Evolutionary conservation across 2,113 vertebrate species (phyloP), one percentile per base, ranked within the genome.

Genomic region (Caloenas nicobarica): DNA sequence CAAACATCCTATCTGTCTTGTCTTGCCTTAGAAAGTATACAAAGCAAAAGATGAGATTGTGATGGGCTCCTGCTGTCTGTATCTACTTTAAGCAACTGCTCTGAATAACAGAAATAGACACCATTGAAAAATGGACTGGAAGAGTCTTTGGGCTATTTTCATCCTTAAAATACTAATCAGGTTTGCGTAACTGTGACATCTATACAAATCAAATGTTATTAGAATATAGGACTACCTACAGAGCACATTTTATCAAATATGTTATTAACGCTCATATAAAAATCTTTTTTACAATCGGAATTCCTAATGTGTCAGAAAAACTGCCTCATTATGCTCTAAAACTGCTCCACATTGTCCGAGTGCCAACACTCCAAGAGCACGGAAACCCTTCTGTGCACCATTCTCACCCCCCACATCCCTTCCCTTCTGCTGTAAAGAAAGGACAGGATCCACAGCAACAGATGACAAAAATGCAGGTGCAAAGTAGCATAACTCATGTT

Each of bases 141-240:
- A 92, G 46, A 48, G 22, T 44, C 50, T 84, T 84, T 19, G 53
- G n/a, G 16, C 9, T 61, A 83, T 81, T 73, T 83, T 72, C 23
- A 72, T 69, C 38, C 58, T 86, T 82, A 69, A 83, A 92, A 92
- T 66, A 82, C 29, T 69, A 25, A 65, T 24, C 24, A 86, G 17
- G 19, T 76, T 91, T 86, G 44, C 36, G 53, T 8, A 82, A 74
- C 0, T 1, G 23, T 25, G 14, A 86, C 73, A 92, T 51, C 15
- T 36, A 36, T 23, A 51, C 21, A 89, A 61, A 73, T 51, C 64
- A 56, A 69, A 79, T 6, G 2, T 24, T 70, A 68, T 60, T 90
- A 62, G 54, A 71, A 79, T 21, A 54, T 1, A 50, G 26, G 19
- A 84, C 16, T 78, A 83, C 24, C 66, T 57, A 81, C 9, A 24